These are phyloP conservation scores for Apocheima hispidaria DNA, from an alignment of 2,888 invertebrate species.

Conservation along the genomic window DNA sequence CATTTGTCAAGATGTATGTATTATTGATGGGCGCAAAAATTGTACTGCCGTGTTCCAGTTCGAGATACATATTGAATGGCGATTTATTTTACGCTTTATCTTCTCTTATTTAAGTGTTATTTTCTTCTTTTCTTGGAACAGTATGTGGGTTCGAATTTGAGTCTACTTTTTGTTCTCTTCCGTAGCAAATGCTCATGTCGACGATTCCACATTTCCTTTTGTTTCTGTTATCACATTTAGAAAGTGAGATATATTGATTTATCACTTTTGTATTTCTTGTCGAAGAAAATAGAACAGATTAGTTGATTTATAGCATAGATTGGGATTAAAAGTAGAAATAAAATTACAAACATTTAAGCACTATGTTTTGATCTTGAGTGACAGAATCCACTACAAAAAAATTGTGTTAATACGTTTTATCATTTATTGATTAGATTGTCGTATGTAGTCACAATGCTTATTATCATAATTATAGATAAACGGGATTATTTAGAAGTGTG, in stretches of 20 bases:
- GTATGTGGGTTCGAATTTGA: not conserved
- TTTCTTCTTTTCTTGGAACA: constrained; percentile 14
- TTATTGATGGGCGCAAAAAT: constrained; percentile 45
- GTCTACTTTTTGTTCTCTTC: constrained; percentile 10
- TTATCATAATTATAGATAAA: not conserved
- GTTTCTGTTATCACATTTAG: not conserved
- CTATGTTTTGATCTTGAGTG: constrained; percentile 15
- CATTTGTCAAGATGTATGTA: constrained; percentile 43
- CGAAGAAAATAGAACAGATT: no score
- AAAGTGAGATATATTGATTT: not conserved
- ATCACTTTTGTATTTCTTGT: not conserved
- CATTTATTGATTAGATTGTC: constrained; percentile 33
- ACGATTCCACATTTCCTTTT: constrained; percentile 17
- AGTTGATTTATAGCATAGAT: not conserved
- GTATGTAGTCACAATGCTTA: not conserved
- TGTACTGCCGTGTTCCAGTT: constrained; percentile 47
- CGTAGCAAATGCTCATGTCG: not conserved
- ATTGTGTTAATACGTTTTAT: constrained; percentile 16
- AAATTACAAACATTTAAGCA: constrained; percentile 1
- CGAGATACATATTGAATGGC: constrained; percentile 22
- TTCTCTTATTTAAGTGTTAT: not conserved
- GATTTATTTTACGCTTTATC: not conserved
- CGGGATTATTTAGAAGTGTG: not conserved
- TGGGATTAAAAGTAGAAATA: not conserved
- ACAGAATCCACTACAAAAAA: constrained; percentile 11